A percentile compares a stretch with the other conserved stretches of the same genome.
Evolutionary conservation across 2,797 vertebrate species (phyloP).

Genomic region (Pogoniulus pusillus): DNA sequence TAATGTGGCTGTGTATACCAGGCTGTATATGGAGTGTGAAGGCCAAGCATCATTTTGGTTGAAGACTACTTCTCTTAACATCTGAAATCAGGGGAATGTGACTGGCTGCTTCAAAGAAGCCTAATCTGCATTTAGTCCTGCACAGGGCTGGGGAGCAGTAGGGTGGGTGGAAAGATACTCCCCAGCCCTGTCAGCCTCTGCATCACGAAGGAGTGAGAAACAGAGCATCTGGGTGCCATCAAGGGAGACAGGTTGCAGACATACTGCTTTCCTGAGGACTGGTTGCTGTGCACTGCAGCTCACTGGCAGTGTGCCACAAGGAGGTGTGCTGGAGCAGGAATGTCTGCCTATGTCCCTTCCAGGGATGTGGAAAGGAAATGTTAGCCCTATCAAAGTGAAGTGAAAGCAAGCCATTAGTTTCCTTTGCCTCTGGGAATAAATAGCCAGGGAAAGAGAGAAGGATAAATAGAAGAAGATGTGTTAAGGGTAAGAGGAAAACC

Average conservation of each 20-base stretch:
- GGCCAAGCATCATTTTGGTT: not conserved
- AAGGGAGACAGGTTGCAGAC: not conserved
- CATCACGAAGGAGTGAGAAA: not conserved
- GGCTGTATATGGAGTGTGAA: not conserved
- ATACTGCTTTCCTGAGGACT: not conserved
- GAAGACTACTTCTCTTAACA: not conserved
- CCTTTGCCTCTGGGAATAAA: not conserved
- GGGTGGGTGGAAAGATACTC: not conserved
- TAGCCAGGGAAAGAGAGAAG: not conserved
- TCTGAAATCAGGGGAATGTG: not conserved
- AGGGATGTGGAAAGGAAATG: not conserved
- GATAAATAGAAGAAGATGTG: not conserved
- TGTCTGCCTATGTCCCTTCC: not conserved
- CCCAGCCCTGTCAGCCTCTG: not conserved
- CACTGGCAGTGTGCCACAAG: accelerated
- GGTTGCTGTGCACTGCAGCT: not conserved
- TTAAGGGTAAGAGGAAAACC: not conserved
- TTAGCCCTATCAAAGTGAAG: not conserved
- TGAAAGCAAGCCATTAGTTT: not conserved
- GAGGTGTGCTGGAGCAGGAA: accelerated
- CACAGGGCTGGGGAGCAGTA: accelerated
- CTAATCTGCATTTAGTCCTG: not conserved
- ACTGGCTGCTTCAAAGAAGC: not conserved
- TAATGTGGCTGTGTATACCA: not conserved
- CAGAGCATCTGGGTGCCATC: not conserved